Percentiles rank a stretch among this genome's conserved stretches.
These are phyloP conservation scores for Pomacea maculata DNA, from an alignment of 1,140 invertebrate species.

Conservation along the genomic window DNA sequence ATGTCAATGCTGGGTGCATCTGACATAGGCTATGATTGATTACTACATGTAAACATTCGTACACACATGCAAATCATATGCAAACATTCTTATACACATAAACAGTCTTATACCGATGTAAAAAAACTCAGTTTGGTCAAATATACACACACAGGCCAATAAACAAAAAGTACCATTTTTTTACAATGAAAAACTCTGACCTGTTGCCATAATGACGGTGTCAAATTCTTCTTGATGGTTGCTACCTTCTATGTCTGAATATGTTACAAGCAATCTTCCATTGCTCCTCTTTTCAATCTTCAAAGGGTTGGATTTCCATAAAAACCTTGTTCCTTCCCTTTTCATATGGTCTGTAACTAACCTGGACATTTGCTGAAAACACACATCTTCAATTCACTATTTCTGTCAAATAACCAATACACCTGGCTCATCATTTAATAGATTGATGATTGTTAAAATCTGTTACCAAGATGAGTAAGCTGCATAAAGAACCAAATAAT, in stretches of 20 bases:
- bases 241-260: slow-evolving; percentile 69
- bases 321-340: slow-evolving; percentile 81
- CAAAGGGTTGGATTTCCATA: slow-evolving; percentile 79
- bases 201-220: slow-evolving; percentile 86
- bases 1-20: background rate
- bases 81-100: background rate
- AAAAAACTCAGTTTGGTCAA: too few species aligned
- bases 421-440: background rate
- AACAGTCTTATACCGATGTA: background rate
- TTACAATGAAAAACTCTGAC: slow-evolving; percentile 56
- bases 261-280: slow-evolving; percentile 78
- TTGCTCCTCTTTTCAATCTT: slow-evolving; percentile 73
- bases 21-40: background rate
- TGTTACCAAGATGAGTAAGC: too few species aligned
- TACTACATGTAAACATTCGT: background rate
- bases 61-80: background rate
- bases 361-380: slow-evolving; percentile 82
- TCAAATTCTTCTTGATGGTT: slow-evolving; percentile 66
- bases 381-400: background rate
- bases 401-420: background rate
- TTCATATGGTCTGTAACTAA: slow-evolving; percentile 84
- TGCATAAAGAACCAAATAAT: too few species aligned
- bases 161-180: background rate
- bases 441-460: background rate
- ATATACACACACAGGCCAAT: too few species aligned